Base-by-base conservation (phyloP, 37 sponge, comb jelly and placozoan species). In the Cladorhizidae sp. region DNA sequence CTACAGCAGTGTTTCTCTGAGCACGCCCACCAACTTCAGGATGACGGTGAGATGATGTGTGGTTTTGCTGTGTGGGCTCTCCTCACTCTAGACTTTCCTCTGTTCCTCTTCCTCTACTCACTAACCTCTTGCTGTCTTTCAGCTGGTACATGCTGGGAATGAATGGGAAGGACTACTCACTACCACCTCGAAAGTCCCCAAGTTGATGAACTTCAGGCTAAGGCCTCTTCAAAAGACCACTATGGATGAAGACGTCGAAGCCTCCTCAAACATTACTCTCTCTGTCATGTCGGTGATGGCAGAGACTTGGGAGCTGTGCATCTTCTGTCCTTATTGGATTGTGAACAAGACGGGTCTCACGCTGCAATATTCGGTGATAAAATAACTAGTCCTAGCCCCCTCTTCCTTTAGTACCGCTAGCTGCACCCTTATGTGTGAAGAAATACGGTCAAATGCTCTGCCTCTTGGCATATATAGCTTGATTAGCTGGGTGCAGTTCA, bases 271-370 rank as follows among this genome's bases (percentile, higher is more conserved):
- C n/a, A 49, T 65, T 36, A 31, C 36, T 31, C 32, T 65, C 33
- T 33, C 18, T 31, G 35, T 65, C 17, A 65, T 33, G 29, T 80
- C 76, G 41, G 84, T 80, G 70, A 55, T 80, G 15, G 78, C 62
- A 45, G 81, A 81, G 1, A 64, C 91, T 0, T 86, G 83, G 76
- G 76, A 84, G 29, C 56, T 94, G 20, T 68, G 76, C 29, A 12
- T 95, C 40, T 95, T 56, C 73, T 71, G 81, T 80, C 88, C 85
- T 8, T 92, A 93, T 75, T 93, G 93, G 96, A 78, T 95, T 20
- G 74, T 93, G 38, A 95, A 95, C 77, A 95, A 95, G 78, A 84
- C 93, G 0, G 74, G 74, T 0, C 38, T 90, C 23, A 84, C 81
- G 0, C 78, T 95, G 21, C 74, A 95, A 36, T 95, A 93, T 50